Conservation (phyloP, 2,888 invertebrate genomes). For the Salticus scenicus region DNA sequence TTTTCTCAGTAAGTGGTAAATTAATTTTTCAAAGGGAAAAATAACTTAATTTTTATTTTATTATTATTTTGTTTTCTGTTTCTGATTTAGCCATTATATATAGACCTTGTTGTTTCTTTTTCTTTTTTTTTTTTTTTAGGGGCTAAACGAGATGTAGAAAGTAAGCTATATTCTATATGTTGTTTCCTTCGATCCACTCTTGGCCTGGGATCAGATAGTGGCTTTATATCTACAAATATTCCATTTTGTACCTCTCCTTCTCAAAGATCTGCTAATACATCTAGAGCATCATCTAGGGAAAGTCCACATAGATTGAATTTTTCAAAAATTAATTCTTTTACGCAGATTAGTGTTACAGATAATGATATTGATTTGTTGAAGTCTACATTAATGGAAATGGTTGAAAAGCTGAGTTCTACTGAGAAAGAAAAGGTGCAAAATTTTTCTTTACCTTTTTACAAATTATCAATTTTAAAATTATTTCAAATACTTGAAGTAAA, state of each 20-base stretch:
- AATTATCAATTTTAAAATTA: too few species aligned
- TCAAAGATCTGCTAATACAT: conserved; percentile 22
- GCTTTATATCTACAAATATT: conserved; percentile 83
- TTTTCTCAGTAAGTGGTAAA: too few species aligned
- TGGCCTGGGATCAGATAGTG: conserved; percentile 76
- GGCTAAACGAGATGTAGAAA: conserved; percentile 88
- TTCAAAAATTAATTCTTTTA: conserved; percentile 1
- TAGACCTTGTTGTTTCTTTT: too few species aligned
- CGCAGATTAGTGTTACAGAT: conserved; percentile 80
- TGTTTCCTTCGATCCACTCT: conserved; percentile 80
- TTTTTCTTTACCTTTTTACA: too few species aligned
- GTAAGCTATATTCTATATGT: conserved; percentile 88
- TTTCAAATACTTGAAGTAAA: too few species aligned
- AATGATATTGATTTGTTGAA: conserved; percentile 93
- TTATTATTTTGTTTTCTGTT: too few species aligned
- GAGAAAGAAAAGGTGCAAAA: conserved; percentile 93
- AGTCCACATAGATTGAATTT: conserved; percentile 33
- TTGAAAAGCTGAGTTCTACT: conserved; percentile 94
- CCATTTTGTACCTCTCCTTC: conserved; percentile 71
- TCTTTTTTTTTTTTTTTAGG: conserved; percentile 71
- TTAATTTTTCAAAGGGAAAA: too few species aligned
- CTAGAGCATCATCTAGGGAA: conserved; percentile 72
- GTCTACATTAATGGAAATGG: conserved; percentile 90
- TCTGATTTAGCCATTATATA: too few species aligned
- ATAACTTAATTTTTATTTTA: too few species aligned